These are phyloP conservation scores for Hylia prasina DNA, from an alignment of 2,113 vertebrate genomes.

Conservation along the genomic window DNA sequence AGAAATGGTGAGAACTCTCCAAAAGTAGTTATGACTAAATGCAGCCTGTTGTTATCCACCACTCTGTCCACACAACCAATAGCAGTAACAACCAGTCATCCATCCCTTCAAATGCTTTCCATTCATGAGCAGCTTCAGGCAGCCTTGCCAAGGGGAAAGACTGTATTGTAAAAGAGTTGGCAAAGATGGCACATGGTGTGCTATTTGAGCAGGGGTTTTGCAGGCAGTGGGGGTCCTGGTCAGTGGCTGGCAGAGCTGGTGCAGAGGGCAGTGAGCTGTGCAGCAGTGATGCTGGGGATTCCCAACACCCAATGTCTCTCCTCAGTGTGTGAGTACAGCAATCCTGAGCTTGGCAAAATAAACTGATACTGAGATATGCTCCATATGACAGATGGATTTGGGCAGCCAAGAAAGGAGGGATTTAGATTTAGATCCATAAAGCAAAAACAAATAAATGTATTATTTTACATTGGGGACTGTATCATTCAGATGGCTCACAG, in stretches of 20 bases:
- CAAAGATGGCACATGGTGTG: background rate
- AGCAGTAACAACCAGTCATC: background rate
- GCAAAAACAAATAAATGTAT: background rate
- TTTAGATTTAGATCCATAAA: background rate
- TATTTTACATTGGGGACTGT: background rate
- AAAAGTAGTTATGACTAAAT: background rate
- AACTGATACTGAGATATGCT: fast-evolving
- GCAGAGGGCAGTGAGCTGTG: background rate
- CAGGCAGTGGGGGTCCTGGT: background rate
- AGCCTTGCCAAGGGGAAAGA: background rate
- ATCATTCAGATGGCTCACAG: background rate
- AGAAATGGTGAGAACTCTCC: background rate
- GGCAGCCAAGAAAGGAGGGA: background rate
- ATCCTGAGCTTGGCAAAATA: background rate
- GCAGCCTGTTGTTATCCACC: background rate
- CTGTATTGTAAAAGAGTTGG: background rate
- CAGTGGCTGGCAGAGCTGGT: background rate
- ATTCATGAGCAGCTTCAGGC: background rate
- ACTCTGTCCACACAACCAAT: background rate
- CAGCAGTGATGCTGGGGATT: fast-evolving
- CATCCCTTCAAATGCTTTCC: background rate
- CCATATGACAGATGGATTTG: background rate
- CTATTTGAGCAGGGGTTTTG: background rate
- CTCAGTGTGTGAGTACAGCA: background rate
- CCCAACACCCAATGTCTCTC: background rate